Evolutionary conservation across 2,797 vertebrate genomes (phyloP).

Genomic region (Menidia menidia): DNA sequence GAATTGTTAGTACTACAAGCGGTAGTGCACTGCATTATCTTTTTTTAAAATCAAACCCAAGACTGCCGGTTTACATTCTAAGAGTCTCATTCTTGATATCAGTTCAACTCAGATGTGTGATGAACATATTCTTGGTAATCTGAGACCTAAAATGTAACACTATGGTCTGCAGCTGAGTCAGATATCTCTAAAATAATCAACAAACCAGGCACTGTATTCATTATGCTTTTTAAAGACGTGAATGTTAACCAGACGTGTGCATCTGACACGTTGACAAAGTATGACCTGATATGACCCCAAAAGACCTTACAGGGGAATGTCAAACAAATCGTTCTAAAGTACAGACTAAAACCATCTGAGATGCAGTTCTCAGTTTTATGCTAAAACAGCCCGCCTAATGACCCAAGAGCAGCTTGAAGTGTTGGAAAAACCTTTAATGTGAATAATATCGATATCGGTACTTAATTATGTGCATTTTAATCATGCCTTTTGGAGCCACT

Average conservation of each 20-base stretch:
- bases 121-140: not conserved
- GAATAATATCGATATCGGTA: too few relatives aligned
- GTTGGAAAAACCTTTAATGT: not conserved
- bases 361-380: not conserved
- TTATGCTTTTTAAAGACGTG: too few relatives aligned
- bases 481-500: too few relatives aligned
- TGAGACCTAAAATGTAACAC: not conserved
- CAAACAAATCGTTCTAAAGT: conserved; percentile 4
- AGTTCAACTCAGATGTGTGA: too few relatives aligned
- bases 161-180: not conserved
- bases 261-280: not conserved
- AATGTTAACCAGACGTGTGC: not conserved
- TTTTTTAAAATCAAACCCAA: too few relatives aligned
- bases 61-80: not conserved
- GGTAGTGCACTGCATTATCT: too few relatives aligned
- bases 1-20: not conserved
- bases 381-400: not conserved
- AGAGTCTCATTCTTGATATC: not conserved
- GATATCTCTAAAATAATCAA: not conserved
- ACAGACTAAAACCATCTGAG: conserved; percentile 14
- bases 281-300: not conserved
- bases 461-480: too few relatives aligned
- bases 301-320: not conserved
- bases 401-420: not conserved
- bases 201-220: not conserved